phyloP scores from a whole-genome alignment of 1,140 invertebrate species.

The Brachionus koreanus region DNA sequence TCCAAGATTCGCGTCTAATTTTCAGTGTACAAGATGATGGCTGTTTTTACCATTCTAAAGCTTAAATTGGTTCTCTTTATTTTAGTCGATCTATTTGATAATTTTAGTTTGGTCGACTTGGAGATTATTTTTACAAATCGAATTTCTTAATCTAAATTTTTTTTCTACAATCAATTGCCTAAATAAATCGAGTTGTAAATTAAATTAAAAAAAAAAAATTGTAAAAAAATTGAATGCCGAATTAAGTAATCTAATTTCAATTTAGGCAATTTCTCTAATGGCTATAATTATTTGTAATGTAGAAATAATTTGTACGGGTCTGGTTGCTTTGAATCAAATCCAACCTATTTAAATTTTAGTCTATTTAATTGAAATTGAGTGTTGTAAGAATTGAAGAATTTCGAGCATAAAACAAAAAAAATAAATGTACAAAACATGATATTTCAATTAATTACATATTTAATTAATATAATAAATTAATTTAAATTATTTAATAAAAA shows the following conservation, averaged over 20 bases:
- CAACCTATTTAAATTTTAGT: background rate
- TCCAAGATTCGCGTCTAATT: background rate
- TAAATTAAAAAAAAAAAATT: conserved; percentile 1
- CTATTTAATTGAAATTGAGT: conserved; percentile 15
- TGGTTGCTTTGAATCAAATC: background rate
- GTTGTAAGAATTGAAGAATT: conserved; percentile 14
- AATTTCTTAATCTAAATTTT: conserved; percentile 33
- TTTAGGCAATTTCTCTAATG: background rate
- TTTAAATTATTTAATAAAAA: conserved; percentile 32
- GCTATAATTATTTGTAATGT: conserved; percentile 3
- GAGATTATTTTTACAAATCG: conserved; percentile 14
- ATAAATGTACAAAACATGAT: background rate
- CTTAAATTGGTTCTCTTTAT: background rate
- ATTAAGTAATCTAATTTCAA: background rate
- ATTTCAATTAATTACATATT: conserved; percentile 27
- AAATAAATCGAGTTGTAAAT: conserved; percentile 39
- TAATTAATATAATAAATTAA: conserved; percentile 3
- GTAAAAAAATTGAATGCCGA: background rate
- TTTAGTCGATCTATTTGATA: background rate
- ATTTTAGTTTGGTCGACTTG: background rate
- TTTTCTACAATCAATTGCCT: conserved; percentile 29
- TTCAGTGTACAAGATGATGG: background rate
- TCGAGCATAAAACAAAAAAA: background rate
- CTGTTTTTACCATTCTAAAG: conserved; percentile 16
- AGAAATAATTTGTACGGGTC: background rate